Base-by-base conservation (phyloP, 2,888 invertebrate genomes). In the Odontomyia ornata region DNA sequence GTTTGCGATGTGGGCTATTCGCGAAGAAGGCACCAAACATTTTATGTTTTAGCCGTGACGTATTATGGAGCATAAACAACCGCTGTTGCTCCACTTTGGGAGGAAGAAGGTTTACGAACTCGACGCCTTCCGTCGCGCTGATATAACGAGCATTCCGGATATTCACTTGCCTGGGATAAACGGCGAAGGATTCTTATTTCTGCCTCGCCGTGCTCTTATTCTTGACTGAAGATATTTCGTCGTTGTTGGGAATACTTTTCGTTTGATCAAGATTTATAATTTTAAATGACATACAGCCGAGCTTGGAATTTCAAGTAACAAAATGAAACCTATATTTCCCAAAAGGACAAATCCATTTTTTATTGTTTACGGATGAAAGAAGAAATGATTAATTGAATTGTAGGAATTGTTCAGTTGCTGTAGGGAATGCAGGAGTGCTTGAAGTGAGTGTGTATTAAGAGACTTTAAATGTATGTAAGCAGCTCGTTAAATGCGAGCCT, bases 341-440 rank as follows among this genome's bases (percentile, higher is more conserved):
- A 21, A 60, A 73, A 36, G 60, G 25, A 73, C 57, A 57, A 36
- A 69, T 69, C 69, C 69, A 69, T 69, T 69, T 69, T 69, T 69
- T 69, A 69, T 69, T 69, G 47, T 47, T 46, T 18, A 56, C 56
- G 57, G 23, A n/a, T 57, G 73, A 73, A 13, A 47, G 13, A 23
- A 57, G 21, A 73, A 60, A 73, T 73, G 73, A 73, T 73, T 73
- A 73, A 73, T 73, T 73, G 73, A 73, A 60, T 36, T 73, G 30
- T 43, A n/a, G 21, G 73, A 57, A 27, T 36, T 73, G 57, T 57
- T 57, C 52, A 52, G 36, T 36, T 36, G 36, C 36, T 36, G 3
- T 5, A 36, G 36, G 36, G 36, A 36, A 9, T 9, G 3, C 3
- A 36, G 5, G 36, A n/a, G n/a, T n/a, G 36, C 9, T 5, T 36